Conservation (phyloP, 1,140 invertebrate species). For the Archegozetes longisetosus region DNA sequence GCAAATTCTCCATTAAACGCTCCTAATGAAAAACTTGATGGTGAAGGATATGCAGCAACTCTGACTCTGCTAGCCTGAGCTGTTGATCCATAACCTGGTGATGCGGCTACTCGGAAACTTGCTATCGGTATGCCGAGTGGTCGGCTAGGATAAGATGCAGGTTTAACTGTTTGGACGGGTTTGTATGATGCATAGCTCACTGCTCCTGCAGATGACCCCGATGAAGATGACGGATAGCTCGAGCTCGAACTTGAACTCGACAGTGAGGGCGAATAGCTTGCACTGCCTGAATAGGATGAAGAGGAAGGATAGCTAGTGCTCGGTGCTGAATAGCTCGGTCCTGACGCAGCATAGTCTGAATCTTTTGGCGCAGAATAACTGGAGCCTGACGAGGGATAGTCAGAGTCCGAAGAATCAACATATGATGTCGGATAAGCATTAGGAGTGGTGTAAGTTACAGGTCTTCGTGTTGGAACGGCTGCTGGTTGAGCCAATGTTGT, state of each 20-base stretch:
- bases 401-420: neutral
- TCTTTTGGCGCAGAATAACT: neutral
- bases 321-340: neutral
- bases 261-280: no score
- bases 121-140: constrained; percentile 9
- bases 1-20: neutral
- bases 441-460: constrained; percentile 3
- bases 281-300: neutral
- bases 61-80: neutral
- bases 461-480: neutral
- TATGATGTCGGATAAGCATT: constrained; percentile 1
- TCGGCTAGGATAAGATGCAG: neutral
- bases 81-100: neutral
- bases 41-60: neutral
- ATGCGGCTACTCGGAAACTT: constrained; percentile 10
- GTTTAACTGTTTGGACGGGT: neutral
- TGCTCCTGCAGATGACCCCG: neutral
- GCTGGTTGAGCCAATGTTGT: neutral
- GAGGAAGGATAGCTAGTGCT: neutral
- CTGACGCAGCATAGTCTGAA: neutral
- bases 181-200: neutral
- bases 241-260: neutral
- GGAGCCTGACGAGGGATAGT: constrained; percentile 2
- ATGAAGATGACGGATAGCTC: neutral
- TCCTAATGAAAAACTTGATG: neutral